Evolutionary conservation across 2,888 invertebrate genomes (phyloP).

Genomic region (Eurytoma californica): DNA sequence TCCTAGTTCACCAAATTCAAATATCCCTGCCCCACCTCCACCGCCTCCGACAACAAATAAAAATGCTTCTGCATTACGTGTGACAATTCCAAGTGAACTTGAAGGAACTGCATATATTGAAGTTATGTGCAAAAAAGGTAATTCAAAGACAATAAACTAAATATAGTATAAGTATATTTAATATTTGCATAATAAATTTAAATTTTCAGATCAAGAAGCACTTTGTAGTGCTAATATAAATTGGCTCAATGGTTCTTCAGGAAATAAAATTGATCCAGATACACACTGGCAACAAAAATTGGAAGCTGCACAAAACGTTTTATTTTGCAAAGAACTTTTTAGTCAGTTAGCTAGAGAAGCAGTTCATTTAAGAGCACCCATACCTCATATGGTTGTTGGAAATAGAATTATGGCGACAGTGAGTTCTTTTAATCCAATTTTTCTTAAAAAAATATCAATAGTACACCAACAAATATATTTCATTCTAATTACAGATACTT

Average conservation of each 20-base stretch:
- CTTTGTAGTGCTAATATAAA: slow-evolving; percentile 90
- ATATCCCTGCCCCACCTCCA: slow-evolving; percentile 76
- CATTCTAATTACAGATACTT: slow-evolving; percentile 79
- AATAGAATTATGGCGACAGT: slow-evolving; percentile 98
- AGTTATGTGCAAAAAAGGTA: slow-evolving; percentile 94
- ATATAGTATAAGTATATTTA: background rate
- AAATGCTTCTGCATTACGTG: slow-evolving; percentile 85
- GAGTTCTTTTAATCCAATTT: slow-evolving; percentile 56
- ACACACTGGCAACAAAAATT: slow-evolving; percentile 96
- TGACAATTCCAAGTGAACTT: slow-evolving; percentile 94
- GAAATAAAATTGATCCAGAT: slow-evolving; percentile 82
- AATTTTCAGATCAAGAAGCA: slow-evolving; percentile 88
- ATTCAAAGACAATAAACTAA: slow-evolving; percentile 31
- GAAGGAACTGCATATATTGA: slow-evolving; percentile 98
- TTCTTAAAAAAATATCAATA: slow-evolving; percentile 2
- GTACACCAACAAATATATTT: slow-evolving; percentile 29
- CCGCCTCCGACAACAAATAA: slow-evolving; percentile 77
- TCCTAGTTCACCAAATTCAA: slow-evolving; percentile 76
- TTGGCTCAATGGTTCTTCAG: slow-evolving; percentile 84
- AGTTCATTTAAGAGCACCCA: slow-evolving; percentile 92
- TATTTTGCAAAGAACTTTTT: slow-evolving; percentile 97
- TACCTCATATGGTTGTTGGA: slow-evolving; percentile 97
- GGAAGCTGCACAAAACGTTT: slow-evolving; percentile 97
- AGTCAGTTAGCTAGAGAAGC: slow-evolving; percentile 96
- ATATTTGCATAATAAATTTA: slow-evolving; percentile 18